Base-by-base conservation (phyloP, 2,888 invertebrate species). In the Drosophila leonis region DNA sequence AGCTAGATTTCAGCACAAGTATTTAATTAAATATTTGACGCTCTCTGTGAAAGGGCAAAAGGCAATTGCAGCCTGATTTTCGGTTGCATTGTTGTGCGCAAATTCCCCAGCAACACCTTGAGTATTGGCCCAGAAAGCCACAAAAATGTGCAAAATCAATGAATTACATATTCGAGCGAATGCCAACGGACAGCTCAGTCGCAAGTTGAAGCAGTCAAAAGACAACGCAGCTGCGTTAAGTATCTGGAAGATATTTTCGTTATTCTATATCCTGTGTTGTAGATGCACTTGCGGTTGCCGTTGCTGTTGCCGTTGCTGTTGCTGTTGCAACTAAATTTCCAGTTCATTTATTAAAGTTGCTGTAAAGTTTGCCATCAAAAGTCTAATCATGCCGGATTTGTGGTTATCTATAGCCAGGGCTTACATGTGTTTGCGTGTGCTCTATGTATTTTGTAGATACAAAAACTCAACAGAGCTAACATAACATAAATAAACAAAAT, bases 271-370 rank as follows among this genome's bases (percentile, higher is more conserved):
- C 39, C 29, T 51, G 59, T 51, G 62, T 52, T 66, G 72, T 51
- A 65, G 52, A 15, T 70, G 78, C 78, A 79, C 70, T 78, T 79
- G 78, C 60, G 78, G 78, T 62, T 64, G 57, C 55, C 27, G 24
- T 18, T 62, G 72, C 51, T 15, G 35, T 41, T 46, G 33, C 33
- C 6, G 6, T 68, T 77, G 76, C 61, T 55, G 66, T 63, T 61
- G 49, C 64, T 29, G 49, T 33, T 63, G 69, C 61, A 57, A 82
- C 83, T 81, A 83, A 78, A 82, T 82, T 72, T 81, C 57, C 72
- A 82, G 81, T 82, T 82, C 82, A 82, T 82, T 82, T 82, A 80
- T 82, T 82, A 82, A 82, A 82, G 83, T 81, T 80, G 65, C 65
- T 78, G 65, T 64, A 70, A 78, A 73, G 69, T 83, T 83, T 80